A percentile compares a stretch with the other conserved stretches of the same genome.
Evolutionary conservation across 2,797 vertebrate species (phyloP).

Genomic region (Cossypha caffra): DNA sequence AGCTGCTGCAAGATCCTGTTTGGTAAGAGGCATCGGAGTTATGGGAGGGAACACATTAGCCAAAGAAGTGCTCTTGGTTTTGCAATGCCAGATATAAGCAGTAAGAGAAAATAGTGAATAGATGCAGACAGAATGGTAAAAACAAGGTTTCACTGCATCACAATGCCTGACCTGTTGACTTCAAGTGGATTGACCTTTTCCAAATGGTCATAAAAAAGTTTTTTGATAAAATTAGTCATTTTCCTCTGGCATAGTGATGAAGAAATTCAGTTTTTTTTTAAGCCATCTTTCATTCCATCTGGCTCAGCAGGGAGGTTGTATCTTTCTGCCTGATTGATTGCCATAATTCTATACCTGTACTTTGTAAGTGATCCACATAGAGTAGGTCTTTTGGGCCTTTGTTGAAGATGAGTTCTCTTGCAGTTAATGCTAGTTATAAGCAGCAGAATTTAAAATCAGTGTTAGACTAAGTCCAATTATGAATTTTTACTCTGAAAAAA

Average conservation of each 20-base stretch:
- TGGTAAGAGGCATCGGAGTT: neutral
- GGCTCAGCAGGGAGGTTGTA: neutral
- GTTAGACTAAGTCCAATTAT: neutral
- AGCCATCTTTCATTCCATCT: neutral
- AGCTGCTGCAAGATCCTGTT: conserved; percentile 55
- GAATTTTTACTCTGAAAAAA: neutral
- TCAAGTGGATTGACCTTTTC: neutral
- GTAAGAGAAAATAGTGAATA: conserved; percentile 42
- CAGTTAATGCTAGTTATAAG: neutral
- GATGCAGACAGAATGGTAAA: neutral
- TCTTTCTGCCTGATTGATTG: neutral
- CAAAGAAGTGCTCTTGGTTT: conserved; percentile 18
- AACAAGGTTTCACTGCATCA: neutral
- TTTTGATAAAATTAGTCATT: neutral
- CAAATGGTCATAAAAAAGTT: neutral
- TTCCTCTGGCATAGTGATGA: neutral
- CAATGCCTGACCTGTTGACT: fast-evolving
- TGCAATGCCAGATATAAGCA: conserved; percentile 26
- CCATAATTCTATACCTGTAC: neutral
- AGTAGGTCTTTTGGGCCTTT: neutral
- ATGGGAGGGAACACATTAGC: neutral
- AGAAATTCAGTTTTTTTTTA: neutral
- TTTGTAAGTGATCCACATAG: neutral
- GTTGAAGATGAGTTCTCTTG: neutral
- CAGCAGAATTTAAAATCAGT: neutral